phyloP scores from a whole-genome alignment of 2,888 invertebrate species.

The Sepioteuthis lessoniana region DNA sequence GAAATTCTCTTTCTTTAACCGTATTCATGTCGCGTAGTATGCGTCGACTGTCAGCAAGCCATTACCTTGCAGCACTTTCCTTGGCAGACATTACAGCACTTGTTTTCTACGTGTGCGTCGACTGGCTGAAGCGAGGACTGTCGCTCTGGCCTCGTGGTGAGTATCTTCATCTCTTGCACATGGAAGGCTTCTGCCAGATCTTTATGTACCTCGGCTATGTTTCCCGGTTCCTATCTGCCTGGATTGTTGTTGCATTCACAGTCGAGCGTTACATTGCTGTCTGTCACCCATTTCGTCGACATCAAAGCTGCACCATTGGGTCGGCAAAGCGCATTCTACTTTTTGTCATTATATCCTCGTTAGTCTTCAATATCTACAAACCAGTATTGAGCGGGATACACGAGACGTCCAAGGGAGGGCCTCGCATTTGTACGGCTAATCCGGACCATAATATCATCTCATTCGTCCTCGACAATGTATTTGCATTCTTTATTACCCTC shows the following conservation, averaged over 20 bases:
- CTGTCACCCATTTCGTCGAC: slow-evolving; percentile 68
- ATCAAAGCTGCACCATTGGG: slow-evolving; percentile 62
- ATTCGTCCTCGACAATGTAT: slow-evolving; percentile 67
- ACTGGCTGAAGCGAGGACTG: slow-evolving; percentile 70
- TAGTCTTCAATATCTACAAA: slow-evolving; percentile 65
- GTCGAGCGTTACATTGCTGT: slow-evolving; percentile 72
- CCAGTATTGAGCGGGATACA: slow-evolving; percentile 65
- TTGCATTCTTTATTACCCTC: slow-evolving; percentile 63
- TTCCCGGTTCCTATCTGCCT: slow-evolving; percentile 70
- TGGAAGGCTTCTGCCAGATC: slow-evolving; percentile 81
- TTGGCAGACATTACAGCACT: slow-evolving; percentile 84
- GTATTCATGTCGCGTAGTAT: slow-evolving; percentile 85
- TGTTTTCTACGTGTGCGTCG: slow-evolving; percentile 77
- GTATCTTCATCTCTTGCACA: slow-evolving; percentile 53
- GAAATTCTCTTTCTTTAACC: slow-evolving; percentile 84
- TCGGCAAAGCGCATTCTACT: slow-evolving; percentile 62
- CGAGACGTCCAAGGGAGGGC: slow-evolving; percentile 52
- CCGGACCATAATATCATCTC: slow-evolving; percentile 56
- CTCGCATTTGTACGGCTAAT: slow-evolving; percentile 58
- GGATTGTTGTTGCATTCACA: slow-evolving; percentile 71
- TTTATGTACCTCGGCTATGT: slow-evolving; percentile 81
- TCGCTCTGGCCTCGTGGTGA: slow-evolving; percentile 52
- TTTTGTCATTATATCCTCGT: slow-evolving; percentile 58
- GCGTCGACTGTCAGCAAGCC: slow-evolving; percentile 82
- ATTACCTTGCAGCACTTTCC: slow-evolving; percentile 86